Percentiles rank a stretch among this genome's conserved stretches.
Conservation (phyloP, 2,797 vertebrate species). For the Enteromius paludinosus region DNA sequence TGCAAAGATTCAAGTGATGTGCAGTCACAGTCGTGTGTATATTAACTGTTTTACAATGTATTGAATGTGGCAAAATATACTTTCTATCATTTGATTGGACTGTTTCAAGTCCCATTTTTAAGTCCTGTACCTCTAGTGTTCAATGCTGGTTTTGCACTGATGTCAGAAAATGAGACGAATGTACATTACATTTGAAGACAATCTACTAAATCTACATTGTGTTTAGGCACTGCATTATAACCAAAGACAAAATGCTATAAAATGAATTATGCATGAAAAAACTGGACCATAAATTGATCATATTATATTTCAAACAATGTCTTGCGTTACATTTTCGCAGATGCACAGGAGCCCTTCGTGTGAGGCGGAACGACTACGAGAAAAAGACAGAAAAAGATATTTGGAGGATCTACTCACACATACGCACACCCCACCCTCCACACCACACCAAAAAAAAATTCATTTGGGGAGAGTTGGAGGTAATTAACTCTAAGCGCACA, state of each 20-base stretch:
- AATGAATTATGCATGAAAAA: slow-evolving; percentile 27
- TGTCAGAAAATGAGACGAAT: too few species aligned
- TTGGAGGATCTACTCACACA: slow-evolving; percentile 13
- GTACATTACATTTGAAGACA: too few species aligned
- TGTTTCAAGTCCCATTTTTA: background rate
- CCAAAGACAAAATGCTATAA: slow-evolving; percentile 14
- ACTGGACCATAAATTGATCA: slow-evolving; percentile 23
- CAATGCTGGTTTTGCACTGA: background rate
- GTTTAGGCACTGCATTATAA: background rate
- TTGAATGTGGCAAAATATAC: background rate
- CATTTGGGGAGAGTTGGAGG: slow-evolving; percentile 65
- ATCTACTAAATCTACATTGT: too few species aligned
- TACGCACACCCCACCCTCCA: slow-evolving; percentile 11
- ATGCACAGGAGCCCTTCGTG: background rate
- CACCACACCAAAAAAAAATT: slow-evolving; percentile 53
- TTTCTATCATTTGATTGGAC: background rate
- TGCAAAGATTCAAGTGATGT: background rate
- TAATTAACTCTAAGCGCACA: slow-evolving; percentile 72
- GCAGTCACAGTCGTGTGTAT: background rate
- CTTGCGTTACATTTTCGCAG: slow-evolving; percentile 22
- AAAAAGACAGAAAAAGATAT: slow-evolving; percentile 26
- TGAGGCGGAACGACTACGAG: slow-evolving; percentile 27
- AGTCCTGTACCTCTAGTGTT: background rate
- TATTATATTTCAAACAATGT: slow-evolving; percentile 48
- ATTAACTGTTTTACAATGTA: background rate